A percentile compares a stretch with the other conserved stretches of the same genome.
Conservation (phyloP, 2,797 vertebrate genomes). For the Coendou prehensilis region DNA sequence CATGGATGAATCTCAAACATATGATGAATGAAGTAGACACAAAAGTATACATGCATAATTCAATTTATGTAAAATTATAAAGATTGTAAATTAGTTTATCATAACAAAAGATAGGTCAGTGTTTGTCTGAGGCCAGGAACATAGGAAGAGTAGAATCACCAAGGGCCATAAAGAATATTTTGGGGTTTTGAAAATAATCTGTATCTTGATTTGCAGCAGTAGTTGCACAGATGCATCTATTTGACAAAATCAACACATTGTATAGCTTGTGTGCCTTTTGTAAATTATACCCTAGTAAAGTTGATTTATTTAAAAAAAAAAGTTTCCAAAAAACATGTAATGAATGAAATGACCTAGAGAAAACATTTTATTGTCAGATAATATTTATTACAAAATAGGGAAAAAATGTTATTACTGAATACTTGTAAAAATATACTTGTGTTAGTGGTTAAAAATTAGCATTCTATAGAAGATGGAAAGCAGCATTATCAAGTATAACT, state of each 20-base stretch:
- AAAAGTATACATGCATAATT: not conserved
- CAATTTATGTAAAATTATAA: not conserved
- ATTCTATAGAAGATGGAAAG: not conserved
- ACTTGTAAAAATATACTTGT: not conserved
- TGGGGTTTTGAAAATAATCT: not conserved
- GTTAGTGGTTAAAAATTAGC: slow-evolving; percentile 29
- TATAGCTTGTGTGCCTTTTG: not conserved
- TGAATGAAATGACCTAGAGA: not conserved
- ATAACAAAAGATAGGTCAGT: not conserved
- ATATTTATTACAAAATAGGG: slow-evolving; percentile 8
- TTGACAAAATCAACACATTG: not conserved
- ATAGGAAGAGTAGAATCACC: not conserved
- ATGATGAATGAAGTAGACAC: not conserved
- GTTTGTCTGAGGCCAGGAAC: not conserved
- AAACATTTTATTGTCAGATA: slow-evolving; percentile 3
- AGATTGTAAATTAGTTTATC: not conserved
- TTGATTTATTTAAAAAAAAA: not conserved
- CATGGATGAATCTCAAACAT: not conserved
- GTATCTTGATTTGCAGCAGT: not conserved
- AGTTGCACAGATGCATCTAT: not conserved
- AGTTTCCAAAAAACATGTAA: not conserved
- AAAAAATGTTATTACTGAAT: not conserved
- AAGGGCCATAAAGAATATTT: not conserved
- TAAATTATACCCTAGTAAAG: slow-evolving; percentile 14
- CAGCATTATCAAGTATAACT: not conserved